Percentiles rank a stretch among this genome's conserved stretches.
Evolutionary conservation across 2,113 vertebrate species (phyloP).

Genomic region (Mystacornis crossleyi): DNA sequence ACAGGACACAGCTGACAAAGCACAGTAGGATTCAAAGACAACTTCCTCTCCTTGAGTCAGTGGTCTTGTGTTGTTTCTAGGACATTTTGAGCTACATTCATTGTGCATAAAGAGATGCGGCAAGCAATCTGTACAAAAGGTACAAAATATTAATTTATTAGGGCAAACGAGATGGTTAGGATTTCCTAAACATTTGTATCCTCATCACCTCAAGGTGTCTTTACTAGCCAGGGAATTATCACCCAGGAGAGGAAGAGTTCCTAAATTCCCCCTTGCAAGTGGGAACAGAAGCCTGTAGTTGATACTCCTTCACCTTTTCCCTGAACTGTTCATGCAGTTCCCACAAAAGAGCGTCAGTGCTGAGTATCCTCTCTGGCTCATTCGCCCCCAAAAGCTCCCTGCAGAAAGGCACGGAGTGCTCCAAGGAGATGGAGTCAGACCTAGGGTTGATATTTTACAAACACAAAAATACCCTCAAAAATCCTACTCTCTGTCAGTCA

Average conservation of each 20-base stretch:
- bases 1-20: background rate
- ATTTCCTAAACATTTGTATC: background rate
- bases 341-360: background rate
- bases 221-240: background rate
- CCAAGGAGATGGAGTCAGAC: background rate
- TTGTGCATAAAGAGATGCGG: background rate
- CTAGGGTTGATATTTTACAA: background rate
- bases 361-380: background rate
- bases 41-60: background rate
- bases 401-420: background rate
- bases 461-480: slow-evolving; percentile 14
- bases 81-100: background rate
- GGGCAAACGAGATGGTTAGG: background rate
- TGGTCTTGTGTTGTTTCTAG: background rate
- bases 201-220: background rate
- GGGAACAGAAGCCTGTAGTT: background rate
- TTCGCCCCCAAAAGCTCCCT: background rate
- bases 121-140: background rate
- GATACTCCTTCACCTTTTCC: background rate
- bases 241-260: background rate
- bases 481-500: slow-evolving; percentile 1
- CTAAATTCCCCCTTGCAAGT: background rate
- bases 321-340: background rate
- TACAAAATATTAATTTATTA: background rate
- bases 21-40: background rate